Evolutionary conservation across 2,113 vertebrate genomes (phyloP).

Genomic region (Rousettus leschenaultii): DNA sequence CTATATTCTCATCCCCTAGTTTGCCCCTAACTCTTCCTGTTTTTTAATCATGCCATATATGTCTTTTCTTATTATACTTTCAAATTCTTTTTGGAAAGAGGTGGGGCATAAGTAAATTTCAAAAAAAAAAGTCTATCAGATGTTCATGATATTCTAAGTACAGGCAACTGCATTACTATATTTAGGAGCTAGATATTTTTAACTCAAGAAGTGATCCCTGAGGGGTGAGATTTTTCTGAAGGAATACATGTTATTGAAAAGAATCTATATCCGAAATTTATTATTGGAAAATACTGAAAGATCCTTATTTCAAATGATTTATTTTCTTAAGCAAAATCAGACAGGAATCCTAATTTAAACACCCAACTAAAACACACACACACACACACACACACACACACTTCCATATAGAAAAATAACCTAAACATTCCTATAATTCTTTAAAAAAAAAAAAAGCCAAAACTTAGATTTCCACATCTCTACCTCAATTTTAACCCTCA

Average conservation of each 20-base stretch:
- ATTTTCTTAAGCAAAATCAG: slow-evolving; percentile 15
- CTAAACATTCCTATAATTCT: not conserved
- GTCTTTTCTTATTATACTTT: slow-evolving; percentile 25
- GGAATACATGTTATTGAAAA: slow-evolving; percentile 17
- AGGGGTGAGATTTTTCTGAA: slow-evolving; percentile 19
- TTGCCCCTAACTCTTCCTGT: not conserved
- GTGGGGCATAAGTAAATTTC: not conserved
- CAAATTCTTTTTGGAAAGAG: slow-evolving; percentile 31
- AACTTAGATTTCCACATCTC: not conserved
- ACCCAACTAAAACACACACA: not conserved
- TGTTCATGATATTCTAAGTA: slow-evolving; percentile 53
- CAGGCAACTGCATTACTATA: slow-evolving; percentile 43
- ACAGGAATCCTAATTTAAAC: not conserved
- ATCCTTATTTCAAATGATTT: not conserved
- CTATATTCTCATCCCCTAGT: not conserved
- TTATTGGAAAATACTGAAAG: not conserved
- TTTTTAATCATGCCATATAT: slow-evolving; percentile 4
- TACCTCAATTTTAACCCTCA: not conserved
- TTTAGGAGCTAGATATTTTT: slow-evolving; percentile 43
- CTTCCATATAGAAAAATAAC: not conserved
- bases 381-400: not conserved
- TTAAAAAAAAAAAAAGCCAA: not conserved
- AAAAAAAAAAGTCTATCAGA: slow-evolving; percentile 36
- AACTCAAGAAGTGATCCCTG: slow-evolving; percentile 29
- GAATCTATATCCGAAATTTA: slow-evolving; percentile 13